A percentile compares a stretch with the other conserved stretches of the same genome.
These are phyloP conservation scores for Drosophila miranda DNA, from an alignment of 1,140 invertebrate genomes.

Conservation along the genomic window DNA sequence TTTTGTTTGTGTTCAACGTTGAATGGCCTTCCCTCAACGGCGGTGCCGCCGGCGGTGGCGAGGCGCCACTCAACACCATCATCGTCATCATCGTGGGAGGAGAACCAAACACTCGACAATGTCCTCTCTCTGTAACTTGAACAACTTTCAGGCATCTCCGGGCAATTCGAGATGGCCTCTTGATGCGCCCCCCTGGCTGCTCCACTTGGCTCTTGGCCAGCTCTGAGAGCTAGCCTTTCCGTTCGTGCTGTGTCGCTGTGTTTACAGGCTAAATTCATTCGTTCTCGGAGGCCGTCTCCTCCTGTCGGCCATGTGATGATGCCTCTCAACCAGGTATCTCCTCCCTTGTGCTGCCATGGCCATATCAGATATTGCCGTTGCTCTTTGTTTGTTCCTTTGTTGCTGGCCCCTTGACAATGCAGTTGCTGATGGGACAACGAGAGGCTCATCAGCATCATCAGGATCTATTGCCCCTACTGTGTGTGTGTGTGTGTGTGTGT, in stretches of 20 bases:
- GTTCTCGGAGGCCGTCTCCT: slow-evolving; percentile 5
- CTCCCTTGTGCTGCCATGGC: neutral
- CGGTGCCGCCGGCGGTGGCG: neutral
- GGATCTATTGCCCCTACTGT: slow-evolving; percentile 31
- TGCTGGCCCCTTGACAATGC: slow-evolving; percentile 35
- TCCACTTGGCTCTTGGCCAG: slow-evolving; percentile 38
- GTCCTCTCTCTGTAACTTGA: slow-evolving; percentile 35
- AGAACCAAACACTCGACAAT: slow-evolving; percentile 17
- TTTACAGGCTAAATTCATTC: slow-evolving; percentile 50
- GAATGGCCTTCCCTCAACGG: slow-evolving; percentile 12
- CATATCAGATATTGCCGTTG: slow-evolving; percentile 16
- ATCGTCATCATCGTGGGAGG: too few relatives aligned
- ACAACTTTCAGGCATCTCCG: slow-evolving; percentile 29
- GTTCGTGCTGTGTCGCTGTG: slow-evolving; percentile 35
- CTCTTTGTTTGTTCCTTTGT: slow-evolving; percentile 10
- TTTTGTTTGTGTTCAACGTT: slow-evolving; percentile 10
- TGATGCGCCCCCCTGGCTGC: slow-evolving; percentile 1
- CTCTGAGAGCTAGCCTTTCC: slow-evolving; percentile 7
- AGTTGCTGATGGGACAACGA: slow-evolving; percentile 34
- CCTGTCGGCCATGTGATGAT: slow-evolving; percentile 42
- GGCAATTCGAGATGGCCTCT: slow-evolving; percentile 46
- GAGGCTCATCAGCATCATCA: slow-evolving; percentile 47
- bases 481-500: neutral
- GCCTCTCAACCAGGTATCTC: neutral
- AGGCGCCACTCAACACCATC: too few relatives aligned